A percentile compares a stretch with the other conserved stretches of the same genome.
Evolutionary conservation across 53 echinoderm and acorn worm species (phyloP).

Genomic region (Crossaster papposus): DNA sequence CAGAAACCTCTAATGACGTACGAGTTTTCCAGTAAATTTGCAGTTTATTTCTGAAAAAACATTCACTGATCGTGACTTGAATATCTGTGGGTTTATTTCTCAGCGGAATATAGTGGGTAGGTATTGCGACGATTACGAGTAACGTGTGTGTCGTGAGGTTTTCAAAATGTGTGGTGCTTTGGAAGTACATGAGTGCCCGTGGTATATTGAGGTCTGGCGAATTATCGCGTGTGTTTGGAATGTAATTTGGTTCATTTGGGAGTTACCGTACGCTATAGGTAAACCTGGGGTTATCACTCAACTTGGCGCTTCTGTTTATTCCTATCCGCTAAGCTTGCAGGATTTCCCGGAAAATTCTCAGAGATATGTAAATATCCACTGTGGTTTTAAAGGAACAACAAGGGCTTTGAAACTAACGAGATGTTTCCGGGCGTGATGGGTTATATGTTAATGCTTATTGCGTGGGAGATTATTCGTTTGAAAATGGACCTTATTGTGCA

Average conservation of each 20-base stretch:
- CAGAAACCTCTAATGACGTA: too few species aligned
- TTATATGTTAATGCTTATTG: background rate
- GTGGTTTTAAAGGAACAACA: background rate
- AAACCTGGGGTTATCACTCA: background rate
- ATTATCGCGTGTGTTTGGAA: constrained; percentile 19
- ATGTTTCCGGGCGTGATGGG: background rate
- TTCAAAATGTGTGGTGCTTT: background rate
- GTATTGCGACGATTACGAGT: background rate
- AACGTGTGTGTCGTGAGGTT: background rate
- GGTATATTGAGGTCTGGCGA: background rate
- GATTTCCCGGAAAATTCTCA: background rate
- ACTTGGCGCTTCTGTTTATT: background rate
- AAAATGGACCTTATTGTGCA: background rate
- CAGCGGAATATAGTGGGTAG: background rate
- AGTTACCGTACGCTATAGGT: background rate
- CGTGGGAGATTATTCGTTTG: background rate
- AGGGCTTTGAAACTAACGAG: background rate
- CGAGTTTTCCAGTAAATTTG: background rate
- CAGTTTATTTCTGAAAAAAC: background rate
- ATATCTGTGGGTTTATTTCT: background rate
- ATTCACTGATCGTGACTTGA: constrained; percentile 9
- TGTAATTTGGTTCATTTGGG: background rate
- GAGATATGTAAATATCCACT: background rate
- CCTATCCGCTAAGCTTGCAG: background rate
- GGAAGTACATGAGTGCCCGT: background rate